These are phyloP conservation scores for Drepana arcuata DNA, from an alignment of 1,140 invertebrate genomes.

Conservation along the genomic window DNA sequence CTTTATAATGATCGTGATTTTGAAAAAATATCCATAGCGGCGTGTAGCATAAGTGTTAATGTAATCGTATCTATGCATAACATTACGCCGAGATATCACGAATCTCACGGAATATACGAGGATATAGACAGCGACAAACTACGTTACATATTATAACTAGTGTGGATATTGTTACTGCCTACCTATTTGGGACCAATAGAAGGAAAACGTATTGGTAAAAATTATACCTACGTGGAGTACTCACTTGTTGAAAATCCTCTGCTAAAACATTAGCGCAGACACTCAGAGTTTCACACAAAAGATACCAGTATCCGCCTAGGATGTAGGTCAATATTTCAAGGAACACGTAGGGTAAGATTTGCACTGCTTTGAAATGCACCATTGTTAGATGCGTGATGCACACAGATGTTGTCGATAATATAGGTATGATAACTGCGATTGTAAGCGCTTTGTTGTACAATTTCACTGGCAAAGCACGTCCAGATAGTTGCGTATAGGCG, in stretches of 20 bases:
- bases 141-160: too few relatives aligned
- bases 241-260: slow-evolving; percentile 75
- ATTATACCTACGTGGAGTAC: too few relatives aligned
- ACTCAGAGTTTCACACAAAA: slow-evolving; percentile 75
- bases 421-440: slow-evolving; percentile 71
- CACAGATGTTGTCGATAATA: slow-evolving; percentile 74
- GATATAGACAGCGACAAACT: too few relatives aligned
- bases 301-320: slow-evolving; percentile 76
- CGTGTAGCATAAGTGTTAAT: too few relatives aligned
- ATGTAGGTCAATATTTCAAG: slow-evolving; percentile 77
- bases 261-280: slow-evolving; percentile 74
- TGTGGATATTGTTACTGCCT: too few relatives aligned
- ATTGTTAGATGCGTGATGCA: slow-evolving; percentile 77
- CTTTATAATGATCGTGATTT: too few relatives aligned
- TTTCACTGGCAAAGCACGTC: slow-evolving; percentile 59
- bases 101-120: too few relatives aligned
- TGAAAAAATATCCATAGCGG: too few relatives aligned
- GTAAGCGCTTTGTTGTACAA: slow-evolving; percentile 65
- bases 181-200: too few relatives aligned
- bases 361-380: slow-evolving; percentile 74
- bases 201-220: too few relatives aligned
- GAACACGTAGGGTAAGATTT: slow-evolving; percentile 77
- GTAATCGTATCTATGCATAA: too few relatives aligned
- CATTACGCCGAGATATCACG: too few relatives aligned
- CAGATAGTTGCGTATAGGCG: slow-evolving; percentile 70